Conservation (phyloP, 2,797 vertebrate species). For the Phrynocephalus guinanensis region DNA sequence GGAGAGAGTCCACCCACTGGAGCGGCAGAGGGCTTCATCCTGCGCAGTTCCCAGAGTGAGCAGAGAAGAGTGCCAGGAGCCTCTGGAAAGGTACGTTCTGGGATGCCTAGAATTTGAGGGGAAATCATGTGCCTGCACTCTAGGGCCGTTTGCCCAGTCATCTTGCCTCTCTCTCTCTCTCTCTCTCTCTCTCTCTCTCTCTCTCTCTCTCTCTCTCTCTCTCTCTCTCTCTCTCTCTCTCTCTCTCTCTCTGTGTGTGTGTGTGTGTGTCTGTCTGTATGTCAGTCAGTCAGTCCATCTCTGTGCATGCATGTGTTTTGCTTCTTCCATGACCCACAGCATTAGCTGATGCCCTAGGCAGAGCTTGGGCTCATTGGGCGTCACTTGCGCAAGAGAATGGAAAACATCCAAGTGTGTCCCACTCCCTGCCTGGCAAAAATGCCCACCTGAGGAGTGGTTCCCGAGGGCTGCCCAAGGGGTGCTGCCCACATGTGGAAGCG, state of each 20-base stretch:
- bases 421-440: background rate
- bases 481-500: background rate
- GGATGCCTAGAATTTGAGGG: background rate
- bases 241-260: too few species aligned
- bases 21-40: conserved; percentile 2
- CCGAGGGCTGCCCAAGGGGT: background rate
- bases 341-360: background rate
- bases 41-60: background rate
- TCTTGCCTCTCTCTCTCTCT: background rate
- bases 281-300: too few species aligned
- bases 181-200: too few species aligned
- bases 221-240: too few species aligned
- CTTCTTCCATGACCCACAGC: background rate
- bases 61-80: background rate
- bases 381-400: too few species aligned
- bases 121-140: rapidly evolving
- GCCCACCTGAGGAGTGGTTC: too few species aligned
- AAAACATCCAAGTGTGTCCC: too few species aligned
- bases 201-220: too few species aligned
- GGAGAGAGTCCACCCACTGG: conserved; percentile 32
- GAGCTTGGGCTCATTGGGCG: too few species aligned
- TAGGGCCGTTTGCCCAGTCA: too few species aligned
- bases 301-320: background rate
- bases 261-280: too few species aligned
- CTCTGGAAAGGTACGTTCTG: conserved; percentile 17